Conservation (phyloP, 2,113 vertebrate species). For the Silurus asotus region DNA sequence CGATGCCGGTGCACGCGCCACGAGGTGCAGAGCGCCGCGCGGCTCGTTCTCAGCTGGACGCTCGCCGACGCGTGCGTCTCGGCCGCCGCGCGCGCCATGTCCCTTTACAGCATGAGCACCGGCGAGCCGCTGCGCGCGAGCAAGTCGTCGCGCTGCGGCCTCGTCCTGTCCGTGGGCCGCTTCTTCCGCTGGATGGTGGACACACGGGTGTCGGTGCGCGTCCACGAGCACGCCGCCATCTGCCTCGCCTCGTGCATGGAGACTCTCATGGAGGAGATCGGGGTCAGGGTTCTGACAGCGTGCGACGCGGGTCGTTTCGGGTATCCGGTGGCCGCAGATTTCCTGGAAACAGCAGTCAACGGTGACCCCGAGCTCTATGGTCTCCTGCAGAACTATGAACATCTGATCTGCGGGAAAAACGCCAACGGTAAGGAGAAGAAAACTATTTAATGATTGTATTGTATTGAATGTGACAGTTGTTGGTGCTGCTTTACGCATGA, state of each 20-base stretch:
- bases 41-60: constrained; percentile 85
- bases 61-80: constrained; percentile 82
- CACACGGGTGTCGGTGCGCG: constrained; percentile 86
- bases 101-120: constrained; percentile 91
- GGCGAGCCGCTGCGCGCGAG: constrained; percentile 79
- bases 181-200: constrained; percentile 99
- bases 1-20: constrained; percentile 89
- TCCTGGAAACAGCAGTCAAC: constrained; percentile 82
- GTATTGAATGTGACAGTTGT: background rate
- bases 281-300: constrained; percentile 72
- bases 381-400: constrained; percentile 85
- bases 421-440: constrained; percentile 80
- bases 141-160: constrained; percentile 85
- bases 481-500: background rate
- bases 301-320: constrained; percentile 61
- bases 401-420: constrained; percentile 89
- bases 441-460: background rate
- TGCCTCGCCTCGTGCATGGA: constrained; percentile 85
- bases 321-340: constrained; percentile 73
- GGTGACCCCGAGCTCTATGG: constrained; percentile 90
- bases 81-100: constrained; percentile 82
- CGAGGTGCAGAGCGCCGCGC: constrained; percentile 87
- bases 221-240: constrained; percentile 90
- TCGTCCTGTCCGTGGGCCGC: constrained; percentile 85
- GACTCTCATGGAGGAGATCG: constrained; percentile 84